Percentiles rank a stretch among this genome's conserved stretches.
These are phyloP conservation scores for Mesoligia furuncula DNA, from an alignment of 2,888 invertebrate species.

Conservation along the genomic window DNA sequence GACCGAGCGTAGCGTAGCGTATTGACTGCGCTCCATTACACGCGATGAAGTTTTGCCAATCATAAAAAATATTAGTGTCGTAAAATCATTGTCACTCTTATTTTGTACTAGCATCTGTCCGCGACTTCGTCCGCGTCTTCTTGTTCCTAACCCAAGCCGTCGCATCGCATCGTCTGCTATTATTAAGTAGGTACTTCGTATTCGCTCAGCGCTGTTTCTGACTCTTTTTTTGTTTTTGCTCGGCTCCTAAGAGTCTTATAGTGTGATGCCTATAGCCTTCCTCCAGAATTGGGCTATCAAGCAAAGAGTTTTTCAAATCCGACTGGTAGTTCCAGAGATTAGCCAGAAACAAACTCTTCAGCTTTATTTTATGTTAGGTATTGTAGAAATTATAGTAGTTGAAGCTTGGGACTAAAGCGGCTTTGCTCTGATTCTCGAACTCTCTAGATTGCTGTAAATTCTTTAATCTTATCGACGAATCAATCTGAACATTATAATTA, in stretches of 20 bases:
- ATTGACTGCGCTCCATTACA: slow-evolving; percentile 79
- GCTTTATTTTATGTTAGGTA: neutral
- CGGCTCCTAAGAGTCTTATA: neutral
- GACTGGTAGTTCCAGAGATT: neutral
- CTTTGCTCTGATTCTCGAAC: slow-evolving; percentile 43
- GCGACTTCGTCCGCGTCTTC: neutral
- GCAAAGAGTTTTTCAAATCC: neutral
- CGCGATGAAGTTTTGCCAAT: slow-evolving; percentile 56
- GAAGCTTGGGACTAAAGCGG: neutral
- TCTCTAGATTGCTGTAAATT: neutral
- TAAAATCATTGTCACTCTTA: slow-evolving; percentile 23
- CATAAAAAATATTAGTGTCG: slow-evolving; percentile 39
- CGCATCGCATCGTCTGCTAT: neutral
- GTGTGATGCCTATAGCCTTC: neutral
- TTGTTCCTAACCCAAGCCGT: neutral
- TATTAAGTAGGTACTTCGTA: neutral
- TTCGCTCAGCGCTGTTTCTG: neutral
- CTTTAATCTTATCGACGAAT: slow-evolving; percentile 8
- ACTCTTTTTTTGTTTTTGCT: neutral
- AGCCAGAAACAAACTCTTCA: neutral
- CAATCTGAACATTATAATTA: neutral
- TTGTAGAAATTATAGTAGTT: neutral
- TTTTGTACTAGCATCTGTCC: neutral
- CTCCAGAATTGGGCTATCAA: neutral
- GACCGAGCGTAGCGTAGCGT: slow-evolving; percentile 74